Base-by-base conservation (phyloP, 2,888 invertebrate genomes). In the Gryllus longicercus region DNA sequence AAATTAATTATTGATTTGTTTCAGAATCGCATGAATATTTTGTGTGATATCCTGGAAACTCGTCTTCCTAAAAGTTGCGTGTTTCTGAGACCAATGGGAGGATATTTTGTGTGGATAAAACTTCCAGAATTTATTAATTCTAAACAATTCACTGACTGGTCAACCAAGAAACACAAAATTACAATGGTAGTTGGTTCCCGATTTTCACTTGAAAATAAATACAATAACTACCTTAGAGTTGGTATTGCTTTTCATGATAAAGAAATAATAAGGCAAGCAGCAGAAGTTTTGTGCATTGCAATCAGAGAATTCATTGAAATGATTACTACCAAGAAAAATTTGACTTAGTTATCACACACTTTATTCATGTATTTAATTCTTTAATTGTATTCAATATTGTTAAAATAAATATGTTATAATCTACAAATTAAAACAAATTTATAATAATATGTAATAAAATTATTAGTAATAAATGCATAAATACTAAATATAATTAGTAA, bases 101-200 rank as follows among this genome's bases (percentile, higher is more conserved):
- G 92, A 14, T 92, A 90, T 83, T 92, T 91, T 82, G 85, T 91
- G 76, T 92, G 92, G 91, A 85, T 92, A 78, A 85, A 86, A 81
- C 85, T 92, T 76, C 91, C 91, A 0, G 82, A 78, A 16, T 14
- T 23, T 38, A 77, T 84, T 1, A 86, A 88, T 84, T 87, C 87
- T 1, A 77, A 79, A 1, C 84, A 87, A n/a, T 89, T 90, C 80
- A 84, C 88, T 11, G 82, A 85, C 50, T 88, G 87, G 85, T 87
- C 88, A 78, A 84, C 87, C 81, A 83, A 86, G 23, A 86, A 87
- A 11, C 86, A 87, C 80, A 88, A 88, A 84, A 88, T 90, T 11
- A 85, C 85, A 25, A 88, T 88, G 2, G 87, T 90, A 82, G 85
- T 87, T 1, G 90, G 90, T 0, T 79, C 84, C 38, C 84, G 85